Evolutionary conservation across 2,888 invertebrate species (phyloP), one percentile per base, ranked within the genome.

Genomic region (Incurvaria masculella): DNA sequence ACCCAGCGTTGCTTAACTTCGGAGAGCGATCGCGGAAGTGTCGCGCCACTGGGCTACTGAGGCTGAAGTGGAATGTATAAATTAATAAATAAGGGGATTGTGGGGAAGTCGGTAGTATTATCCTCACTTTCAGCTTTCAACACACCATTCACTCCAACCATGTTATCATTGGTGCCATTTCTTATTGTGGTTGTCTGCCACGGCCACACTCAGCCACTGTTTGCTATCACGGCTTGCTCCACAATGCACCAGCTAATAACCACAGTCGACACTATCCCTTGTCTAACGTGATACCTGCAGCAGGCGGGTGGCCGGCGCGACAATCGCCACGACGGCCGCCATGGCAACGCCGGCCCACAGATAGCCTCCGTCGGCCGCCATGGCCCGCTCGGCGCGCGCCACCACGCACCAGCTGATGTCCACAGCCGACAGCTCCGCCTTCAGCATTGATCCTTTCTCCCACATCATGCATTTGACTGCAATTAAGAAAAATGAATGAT

Each of bases 361-460:
- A n/a, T 64, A 59, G 27, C 50, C 49, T 21, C 73, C 73, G 50
- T 68, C 68, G 2, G 69, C 67, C 45, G 72, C 73, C 70, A 78
- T 66, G 33, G 70, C 69, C 49, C 75, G 61, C 61, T 96, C 96
- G 2, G 96, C 96, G 57, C 91, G 87, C 55, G 91, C 89, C 55
- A 97, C 96, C 60, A 97, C 96, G 53, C 89, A 89, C 59, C 94
- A 94, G 63, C 94, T 94, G 59, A 97, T 96, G 70, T 97, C 97
- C 50, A 97, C 80, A 2, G 95, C 94, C 0, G 95, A 94, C 55
- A 97, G 80, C 67, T 97, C 94, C 0, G 94, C 92, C 65, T 97
- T 96, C 61, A 95, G 91, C 20, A 91, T 87, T 52, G 95, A 94
- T 6, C 89, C 85, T 23, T 86, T 85, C 63, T 95, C 94, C 96